Conservation (phyloP, 1,140 invertebrate species). For the Drosophila sproati region DNA sequence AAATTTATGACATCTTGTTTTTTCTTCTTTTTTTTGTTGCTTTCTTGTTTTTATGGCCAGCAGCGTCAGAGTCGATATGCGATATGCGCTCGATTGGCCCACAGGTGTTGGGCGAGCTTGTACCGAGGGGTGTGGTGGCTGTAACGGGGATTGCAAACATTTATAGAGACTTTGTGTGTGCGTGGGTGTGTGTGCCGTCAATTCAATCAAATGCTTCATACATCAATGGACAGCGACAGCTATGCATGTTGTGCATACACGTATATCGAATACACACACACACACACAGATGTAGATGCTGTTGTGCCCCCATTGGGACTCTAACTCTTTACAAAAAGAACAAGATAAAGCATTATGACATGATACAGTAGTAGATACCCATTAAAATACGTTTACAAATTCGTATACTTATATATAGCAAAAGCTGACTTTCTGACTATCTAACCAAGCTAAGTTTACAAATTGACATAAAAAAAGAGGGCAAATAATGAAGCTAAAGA, state of each 20-base stretch:
- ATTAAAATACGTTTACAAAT: neutral
- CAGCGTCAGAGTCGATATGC: slow-evolving; percentile 56
- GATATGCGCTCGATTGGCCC: slow-evolving; percentile 76
- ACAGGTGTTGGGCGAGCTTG: slow-evolving; percentile 24
- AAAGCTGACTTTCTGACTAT: too few species aligned
- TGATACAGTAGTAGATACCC: neutral
- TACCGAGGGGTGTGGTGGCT: neutral
- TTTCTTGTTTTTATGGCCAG: slow-evolving; percentile 29
- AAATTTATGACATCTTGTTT: slow-evolving; percentile 80
- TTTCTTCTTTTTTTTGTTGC: slow-evolving; percentile 43
- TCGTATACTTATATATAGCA: too few species aligned
- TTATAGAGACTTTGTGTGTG: slow-evolving; percentile 2
- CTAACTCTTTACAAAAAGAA: slow-evolving; percentile 60
- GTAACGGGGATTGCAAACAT: neutral
- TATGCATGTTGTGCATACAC: slow-evolving; percentile 30
- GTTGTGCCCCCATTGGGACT: slow-evolving; percentile 33
- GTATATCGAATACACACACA: slow-evolving; percentile 7
- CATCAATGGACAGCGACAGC: slow-evolving; percentile 69
- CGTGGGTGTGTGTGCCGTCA: slow-evolving; percentile 54
- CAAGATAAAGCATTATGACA: neutral
- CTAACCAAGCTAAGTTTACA: too few species aligned
- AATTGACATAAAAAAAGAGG: too few species aligned
- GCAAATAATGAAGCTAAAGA: too few species aligned
- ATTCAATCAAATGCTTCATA: slow-evolving; percentile 83
- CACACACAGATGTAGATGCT: slow-evolving; percentile 5